Evolutionary conservation across 1,140 invertebrate genomes (phyloP).

Genomic region (Leptestheria dahalacensis): DNA sequence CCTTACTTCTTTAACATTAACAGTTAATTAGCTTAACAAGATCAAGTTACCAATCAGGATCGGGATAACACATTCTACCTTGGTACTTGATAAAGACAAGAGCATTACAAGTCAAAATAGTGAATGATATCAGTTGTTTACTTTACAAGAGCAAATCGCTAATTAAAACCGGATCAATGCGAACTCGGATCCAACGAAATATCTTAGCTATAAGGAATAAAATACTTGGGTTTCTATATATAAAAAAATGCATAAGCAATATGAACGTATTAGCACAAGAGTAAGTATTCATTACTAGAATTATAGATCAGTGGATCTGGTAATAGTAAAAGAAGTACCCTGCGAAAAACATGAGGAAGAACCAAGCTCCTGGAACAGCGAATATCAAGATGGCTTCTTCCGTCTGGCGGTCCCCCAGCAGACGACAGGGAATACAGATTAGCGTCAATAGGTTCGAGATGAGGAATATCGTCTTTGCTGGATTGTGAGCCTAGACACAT

Average conservation of each 20-base stretch:
- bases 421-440: constrained; percentile 74
- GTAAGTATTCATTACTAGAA: not conserved
- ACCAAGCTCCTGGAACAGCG: constrained; percentile 88
- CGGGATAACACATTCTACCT: too few species aligned
- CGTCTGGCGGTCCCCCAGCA: constrained; percentile 50
- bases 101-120: too few species aligned
- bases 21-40: too few species aligned
- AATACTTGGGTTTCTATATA: constrained; percentile 1
- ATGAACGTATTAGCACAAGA: too few species aligned
- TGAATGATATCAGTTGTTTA: too few species aligned
- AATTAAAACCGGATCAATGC: too few species aligned
- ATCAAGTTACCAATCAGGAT: too few species aligned
- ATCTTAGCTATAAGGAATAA: too few species aligned
- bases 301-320: not conserved
- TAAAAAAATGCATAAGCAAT: not conserved
- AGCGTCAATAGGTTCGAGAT: constrained; percentile 84
- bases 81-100: too few species aligned
- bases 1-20: too few species aligned
- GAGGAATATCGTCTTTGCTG: constrained; percentile 86
- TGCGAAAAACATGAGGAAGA: constrained; percentile 95
- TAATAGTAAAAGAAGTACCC: constrained; percentile 44
- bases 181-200: too few species aligned
- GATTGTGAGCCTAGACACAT: constrained; percentile 77
- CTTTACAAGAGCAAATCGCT: too few species aligned
- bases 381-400: constrained; percentile 87